Percentiles rank a stretch among this genome's conserved stretches.
phyloP scores from a whole-genome alignment of 2,888 invertebrate genomes.

The Drosophila sordidapex region DNA sequence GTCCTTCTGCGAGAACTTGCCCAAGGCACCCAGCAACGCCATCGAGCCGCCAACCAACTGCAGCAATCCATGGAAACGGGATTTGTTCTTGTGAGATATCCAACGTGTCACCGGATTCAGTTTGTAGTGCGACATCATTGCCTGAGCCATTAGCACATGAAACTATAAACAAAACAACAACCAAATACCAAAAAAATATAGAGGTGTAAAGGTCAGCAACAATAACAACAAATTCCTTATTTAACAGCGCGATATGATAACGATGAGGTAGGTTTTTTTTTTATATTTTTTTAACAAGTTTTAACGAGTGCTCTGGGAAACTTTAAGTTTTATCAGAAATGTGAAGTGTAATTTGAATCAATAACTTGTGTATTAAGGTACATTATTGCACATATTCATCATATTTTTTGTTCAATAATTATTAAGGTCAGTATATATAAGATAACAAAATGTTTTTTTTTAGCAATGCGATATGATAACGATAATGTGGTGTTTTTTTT shows the following conservation, averaged over 20 bases:
- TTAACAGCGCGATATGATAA: neutral
- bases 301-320: neutral
- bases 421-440: neutral
- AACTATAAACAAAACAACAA: constrained; percentile 63
- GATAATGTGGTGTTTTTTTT: neutral
- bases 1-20: constrained; percentile 80
- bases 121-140: constrained; percentile 83
- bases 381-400: neutral
- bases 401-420: neutral
- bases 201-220: constrained; percentile 5
- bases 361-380: neutral
- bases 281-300: neutral
- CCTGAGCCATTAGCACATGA: constrained; percentile 82
- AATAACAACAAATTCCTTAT: neutral
- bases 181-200: neutral
- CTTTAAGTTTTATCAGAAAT: neutral
- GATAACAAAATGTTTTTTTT: neutral
- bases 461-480: neutral
- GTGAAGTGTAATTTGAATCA: neutral
- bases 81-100: constrained; percentile 81
- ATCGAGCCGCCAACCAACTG: constrained; percentile 82
- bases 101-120: constrained; percentile 79
- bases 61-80: constrained; percentile 79
- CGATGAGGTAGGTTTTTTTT: neutral
- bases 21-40: constrained; percentile 77